These are phyloP conservation scores for Hoplostethus mediterraneus DNA, from an alignment of 2,797 vertebrate species.

Conservation along the genomic window DNA sequence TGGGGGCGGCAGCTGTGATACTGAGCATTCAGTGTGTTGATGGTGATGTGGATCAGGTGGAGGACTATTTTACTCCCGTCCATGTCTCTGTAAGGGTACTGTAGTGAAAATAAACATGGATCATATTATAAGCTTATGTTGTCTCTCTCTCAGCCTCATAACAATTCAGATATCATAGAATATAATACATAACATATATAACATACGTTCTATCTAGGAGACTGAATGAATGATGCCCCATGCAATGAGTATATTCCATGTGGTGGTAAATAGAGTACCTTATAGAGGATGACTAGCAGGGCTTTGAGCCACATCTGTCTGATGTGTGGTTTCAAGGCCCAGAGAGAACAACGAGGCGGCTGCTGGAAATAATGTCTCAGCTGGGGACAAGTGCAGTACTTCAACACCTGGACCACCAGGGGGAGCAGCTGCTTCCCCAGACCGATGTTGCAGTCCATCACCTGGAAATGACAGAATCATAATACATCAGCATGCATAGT, in stretches of 20 bases:
- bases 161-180: not conserved
- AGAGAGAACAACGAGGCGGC: conserved; percentile 96
- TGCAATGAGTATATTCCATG: conserved; percentile 5
- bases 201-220: not conserved
- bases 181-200: not conserved
- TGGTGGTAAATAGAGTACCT: conserved; percentile 81
- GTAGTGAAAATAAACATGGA: conserved; percentile 37
- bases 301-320: conserved; percentile 99
- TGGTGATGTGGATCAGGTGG: conserved; percentile 98
- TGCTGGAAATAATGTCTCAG: conserved; percentile 98
- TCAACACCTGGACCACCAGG: conserved; percentile 97
- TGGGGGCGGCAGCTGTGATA: conserved; percentile 99
- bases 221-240: not conserved
- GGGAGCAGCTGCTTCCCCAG: conserved; percentile 98
- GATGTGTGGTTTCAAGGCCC: conserved; percentile 96
- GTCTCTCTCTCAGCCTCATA: not conserved
- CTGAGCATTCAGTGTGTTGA: conserved; percentile 98
- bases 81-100: conserved; percentile 99
- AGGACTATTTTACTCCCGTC: conserved; percentile 97
- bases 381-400: conserved; percentile 97
- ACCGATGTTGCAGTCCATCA: conserved; percentile 98
- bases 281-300: conserved; percentile 97
- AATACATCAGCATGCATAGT: not conserved
- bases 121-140: not conserved
- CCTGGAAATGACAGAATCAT: conserved; percentile 82